Evolutionary conservation across 2,797 vertebrate species (phyloP), one percentile per base, ranked within the genome.

Genomic region (Margarornis squamiger): DNA sequence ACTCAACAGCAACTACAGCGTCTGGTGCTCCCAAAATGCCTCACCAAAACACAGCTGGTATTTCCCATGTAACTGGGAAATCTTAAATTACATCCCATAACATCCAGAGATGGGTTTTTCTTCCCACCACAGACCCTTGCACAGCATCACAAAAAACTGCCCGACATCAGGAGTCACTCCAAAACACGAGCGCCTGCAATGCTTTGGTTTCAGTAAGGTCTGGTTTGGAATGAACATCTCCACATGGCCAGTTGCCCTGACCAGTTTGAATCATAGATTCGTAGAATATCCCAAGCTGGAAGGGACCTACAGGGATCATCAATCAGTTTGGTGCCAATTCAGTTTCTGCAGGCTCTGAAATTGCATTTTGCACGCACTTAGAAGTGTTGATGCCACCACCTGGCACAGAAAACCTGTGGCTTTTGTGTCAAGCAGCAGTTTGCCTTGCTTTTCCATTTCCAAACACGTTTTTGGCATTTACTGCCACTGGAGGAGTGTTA

Each of bases 11-110:
- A 46, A 24, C 2, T 20, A 27, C 24, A 45, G 29, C 0, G 9
- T 18, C 13, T 62, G 52, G 24, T 63, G 67, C 20, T 79, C 36
- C 46, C 21, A 46, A 23, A 2, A 4, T 0, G 4, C 1, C 0
- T 9, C 8, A 30, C 6, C 30, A 51, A 79, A 38, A 16, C 54
- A 54, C 41, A 39, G 52, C 3, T 54, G 23, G 0, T 12, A 32
- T 7, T 66, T 63, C 58, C 38, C n/a, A 67, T 16, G 16, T 41
- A 45, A 27, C 8, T 39, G 29, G 27, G 67, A 68, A 82, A 68
- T 43, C 22, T 20, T 59, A 8, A 58, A 62, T 27, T 51, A 13
- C 8, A 27, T 14, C 39, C 24, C 0, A 0, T 18, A 55, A 41
- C 38, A 57, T 18, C 46, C 34, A 78, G 54, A 65, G 54, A n/a